Base-by-base conservation (phyloP, 2,888 invertebrate species). In the Sturmia bella region DNA sequence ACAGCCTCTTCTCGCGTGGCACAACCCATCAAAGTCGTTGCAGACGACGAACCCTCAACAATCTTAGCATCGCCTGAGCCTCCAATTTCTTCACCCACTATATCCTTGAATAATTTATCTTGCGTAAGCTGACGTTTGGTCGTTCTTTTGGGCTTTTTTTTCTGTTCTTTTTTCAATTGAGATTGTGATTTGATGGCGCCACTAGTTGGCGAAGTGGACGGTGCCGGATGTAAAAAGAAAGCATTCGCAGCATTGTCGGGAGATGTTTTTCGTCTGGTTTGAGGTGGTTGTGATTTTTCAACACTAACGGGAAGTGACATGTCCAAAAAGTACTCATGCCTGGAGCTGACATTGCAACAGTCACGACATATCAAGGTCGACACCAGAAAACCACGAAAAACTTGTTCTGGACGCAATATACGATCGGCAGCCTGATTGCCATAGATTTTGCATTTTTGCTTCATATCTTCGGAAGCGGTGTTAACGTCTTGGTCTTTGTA, bases 281-380 rank as follows among this genome's bases (percentile, higher is more conserved):
- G 91, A 0, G 95, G 95, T 1, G 95, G 95, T 85, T 95, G 94
- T 11, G 94, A 95, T 69, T 95, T 94, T 84, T 94, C 94, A 2
- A 94, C 93, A 59, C 94, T 94, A 19, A 99, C 95, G 0, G 99
- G 98, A 81, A 99, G 92, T 80, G 98, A 98, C 84, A 99, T 93
- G 91, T 99, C 99, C 70, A 99, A 92, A 91, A 99, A 99, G 87
- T 96, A 95, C 90, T 99, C 99, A 69, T 95, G 95, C 13, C 96
- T 93, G 87, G 96, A 95, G 0, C 98, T 98, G 12, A 95, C 94
- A 91, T 97, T 94, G 81, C 94, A 93, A 89, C 99, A 99, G 83
- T 96, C 96, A 86, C 96, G 95, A 89, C 99, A 99, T 77, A 96
- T 94, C 45, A 97, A 91, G 0, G 96, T 96, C 37, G 98, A 98